A percentile compares a stretch with the other conserved stretches of the same genome.
Evolutionary conservation across 2,797 vertebrate genomes (phyloP).

Genomic region (Paguma larvata): DNA sequence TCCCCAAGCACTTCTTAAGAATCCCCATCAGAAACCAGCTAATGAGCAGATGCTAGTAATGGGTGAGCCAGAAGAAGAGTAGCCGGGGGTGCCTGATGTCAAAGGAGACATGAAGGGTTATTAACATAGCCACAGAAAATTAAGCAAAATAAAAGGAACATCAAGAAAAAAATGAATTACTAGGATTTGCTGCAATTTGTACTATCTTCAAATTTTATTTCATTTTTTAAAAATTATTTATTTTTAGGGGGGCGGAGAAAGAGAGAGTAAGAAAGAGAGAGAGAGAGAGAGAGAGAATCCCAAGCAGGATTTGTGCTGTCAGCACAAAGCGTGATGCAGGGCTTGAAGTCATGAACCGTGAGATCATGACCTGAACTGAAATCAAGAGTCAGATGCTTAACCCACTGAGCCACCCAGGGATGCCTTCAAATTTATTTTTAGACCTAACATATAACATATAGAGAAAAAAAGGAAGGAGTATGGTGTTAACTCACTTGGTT

Average conservation of each 20-base stretch:
- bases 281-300: too few relatives aligned
- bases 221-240: background rate
- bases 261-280: too few relatives aligned
- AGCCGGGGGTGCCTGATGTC: background rate
- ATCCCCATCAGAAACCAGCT: background rate
- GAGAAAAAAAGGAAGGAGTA: background rate
- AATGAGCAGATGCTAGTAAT: background rate
- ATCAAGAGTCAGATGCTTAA: too few relatives aligned
- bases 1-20: conserved; percentile 40
- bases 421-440: background rate
- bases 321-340: too few relatives aligned
- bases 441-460: background rate
- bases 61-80: background rate
- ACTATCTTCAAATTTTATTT: background rate
- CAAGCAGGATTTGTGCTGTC: too few relatives aligned
- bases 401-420: too few relatives aligned
- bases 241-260: too few relatives aligned
- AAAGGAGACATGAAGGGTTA: background rate
- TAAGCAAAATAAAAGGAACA: background rate
- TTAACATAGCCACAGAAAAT: background rate
- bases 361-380: too few relatives aligned
- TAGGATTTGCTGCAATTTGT: background rate
- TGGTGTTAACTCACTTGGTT: background rate
- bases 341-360: too few relatives aligned
- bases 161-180: too few relatives aligned